Percentiles rank a stretch among this genome's conserved stretches.
phyloP scores from a whole-genome alignment of 2,113 vertebrate genomes.

The Hippocampus guttulatus region DNA sequence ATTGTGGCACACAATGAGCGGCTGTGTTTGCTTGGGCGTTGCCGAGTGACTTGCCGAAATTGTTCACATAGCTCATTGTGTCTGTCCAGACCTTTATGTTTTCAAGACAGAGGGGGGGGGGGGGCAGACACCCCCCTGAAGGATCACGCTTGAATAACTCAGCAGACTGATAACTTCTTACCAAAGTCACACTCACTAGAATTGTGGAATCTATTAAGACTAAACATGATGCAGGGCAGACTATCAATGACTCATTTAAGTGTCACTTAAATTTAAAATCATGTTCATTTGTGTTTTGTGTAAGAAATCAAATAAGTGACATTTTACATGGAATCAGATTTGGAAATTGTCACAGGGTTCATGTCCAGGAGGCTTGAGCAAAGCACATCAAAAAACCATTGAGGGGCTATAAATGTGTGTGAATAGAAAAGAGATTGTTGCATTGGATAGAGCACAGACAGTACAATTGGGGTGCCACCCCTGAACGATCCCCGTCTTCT shows the following conservation, averaged over 20 bases:
- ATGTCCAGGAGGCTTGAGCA: conserved; percentile 42
- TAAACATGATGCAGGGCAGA: conserved; percentile 2
- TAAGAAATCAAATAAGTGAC: conserved; percentile 16
- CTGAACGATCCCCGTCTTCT: neutral
- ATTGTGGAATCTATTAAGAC: conserved; percentile 30
- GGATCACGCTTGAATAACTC: conserved; percentile 53
- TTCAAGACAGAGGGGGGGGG: neutral
- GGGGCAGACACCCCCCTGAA: conserved; percentile 22
- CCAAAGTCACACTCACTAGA: conserved; percentile 27
- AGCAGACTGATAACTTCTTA: conserved; percentile 34
- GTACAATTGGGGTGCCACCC: conserved; percentile 33
- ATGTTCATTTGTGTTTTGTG: conserved; percentile 32
- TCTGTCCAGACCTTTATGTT: conserved; percentile 46
- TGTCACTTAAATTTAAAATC: conserved; percentile 28
- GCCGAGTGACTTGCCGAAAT: conserved; percentile 58
- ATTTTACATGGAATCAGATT: conserved; percentile 45
- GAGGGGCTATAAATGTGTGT: conserved; percentile 30
- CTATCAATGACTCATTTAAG: neutral
- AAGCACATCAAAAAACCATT: conserved; percentile 54
- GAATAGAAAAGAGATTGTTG: conserved; percentile 38
- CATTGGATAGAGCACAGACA: conserved; percentile 52
- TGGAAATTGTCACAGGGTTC: conserved; percentile 50
- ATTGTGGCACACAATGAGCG: conserved; percentile 51
- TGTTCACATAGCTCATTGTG: conserved; percentile 64
- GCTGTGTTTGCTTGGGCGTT: conserved; percentile 59